Base-by-base conservation (phyloP, 2,888 invertebrate species). In the Tachina fera region DNA sequence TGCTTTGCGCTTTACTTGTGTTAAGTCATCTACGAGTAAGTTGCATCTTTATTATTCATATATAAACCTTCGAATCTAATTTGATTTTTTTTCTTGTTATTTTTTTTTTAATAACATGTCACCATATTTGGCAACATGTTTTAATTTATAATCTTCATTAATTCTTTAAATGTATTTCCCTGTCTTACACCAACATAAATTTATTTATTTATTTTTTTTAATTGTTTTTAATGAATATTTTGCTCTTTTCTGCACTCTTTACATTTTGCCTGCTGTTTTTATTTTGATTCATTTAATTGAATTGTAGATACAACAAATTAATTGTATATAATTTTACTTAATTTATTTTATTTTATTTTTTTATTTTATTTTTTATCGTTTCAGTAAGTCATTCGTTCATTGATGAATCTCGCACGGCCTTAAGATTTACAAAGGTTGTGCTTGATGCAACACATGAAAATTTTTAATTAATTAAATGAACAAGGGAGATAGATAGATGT, bases 251-350 rank as follows among this genome's bases (percentile, higher is more conserved):
- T 53, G 45, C 51, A 31, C 58, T 74, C 67, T 45, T n/a, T n/a
- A 60, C 60, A 70, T 68, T 60, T 43, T 58, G 72, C 53, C 75
- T 68, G 10, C 67, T 67, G 60, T 65, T 68, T 31, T 74, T 71
- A 71, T 86, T 79, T 86, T 83, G 82, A 82, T 82, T 82, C 79
- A 60, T 77, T 86, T 75, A 82, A 86, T 79, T 58, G 76, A 83
- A 86, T 68, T 76, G 71, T 72, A 79, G 60, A 65, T 86, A 71
- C 79, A 86, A 79, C 60, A 82, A 79, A 75, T 83, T 63, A 86
- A 75, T 82, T 79, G 49, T 61, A 74, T 77, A 67, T 77, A 72
- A 77, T 77, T 67, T 77, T 51, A 3, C 61, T 70, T 61, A 43
- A 67, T 67, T 51, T 67, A 67, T 67, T 60, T 70, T 61, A 10